Base-by-base conservation (phyloP, 1,140 invertebrate genomes). In the Melipona quadrifasciata region DNA sequence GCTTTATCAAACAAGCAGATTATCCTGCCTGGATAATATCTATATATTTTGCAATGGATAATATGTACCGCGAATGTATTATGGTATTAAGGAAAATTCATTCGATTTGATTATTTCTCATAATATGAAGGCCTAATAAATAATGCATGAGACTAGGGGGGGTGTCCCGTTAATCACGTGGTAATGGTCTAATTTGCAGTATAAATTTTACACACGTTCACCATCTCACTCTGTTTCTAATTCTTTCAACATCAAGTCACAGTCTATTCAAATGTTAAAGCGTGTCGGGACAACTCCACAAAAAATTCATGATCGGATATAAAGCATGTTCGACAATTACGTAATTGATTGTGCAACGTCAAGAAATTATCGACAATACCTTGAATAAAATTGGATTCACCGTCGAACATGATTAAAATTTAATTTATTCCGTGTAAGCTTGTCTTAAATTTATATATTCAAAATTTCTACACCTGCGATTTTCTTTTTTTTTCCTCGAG, bases 311-410 rank as follows among this genome's bases (percentile, higher is more conserved):
- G 57, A 82, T 82, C 47, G n/a, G 82, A 82, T 31, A 34, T 27
- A 34, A 76, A 86, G 67, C 51, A 55, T 47, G 53, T 87, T 87
- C 71, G 57, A 16, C 5, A 64, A 24, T 88, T 87, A 84, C 57
- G 19, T 78, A 88, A 87, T 85, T 47, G 24, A 68, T 73, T 64
- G 70, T 67, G 57, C 65, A 86, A 88, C n/a, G 34, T 5, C 21
- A 8, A 65, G 64, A 57, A 47, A 5, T 12, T 53, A 77, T 77
- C 53, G 11, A 77, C n/a, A 24, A 75, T 55, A 53, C 31, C n/a
- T 55, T 24, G 17, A 61, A 71, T 39, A 71, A 39, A 71, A 47
- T 39, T 21, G 21, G 6, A 47, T 14, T 70, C 34, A 39, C 21
- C 71, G 8, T 24, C 21, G 3, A 39, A 14, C n/a, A 61, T 61